Base-by-base conservation (phyloP, 2,113 vertebrate genomes). In the Buteo buteo region DNA sequence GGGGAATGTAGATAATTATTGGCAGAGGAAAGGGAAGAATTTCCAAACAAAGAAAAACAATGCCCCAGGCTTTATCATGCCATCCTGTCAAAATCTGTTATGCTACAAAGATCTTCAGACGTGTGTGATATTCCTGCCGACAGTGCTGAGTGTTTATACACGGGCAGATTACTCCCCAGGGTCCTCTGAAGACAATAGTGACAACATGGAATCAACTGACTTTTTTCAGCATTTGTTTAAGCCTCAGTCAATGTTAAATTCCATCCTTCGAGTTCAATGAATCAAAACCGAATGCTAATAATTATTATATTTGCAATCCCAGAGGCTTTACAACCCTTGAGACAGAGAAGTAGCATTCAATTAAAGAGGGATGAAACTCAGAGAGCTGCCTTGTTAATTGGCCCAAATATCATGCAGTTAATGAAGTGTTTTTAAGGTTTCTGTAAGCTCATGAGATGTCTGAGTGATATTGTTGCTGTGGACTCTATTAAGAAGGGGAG, bases 31-130 rank as follows among this genome's bases (percentile, higher is more conserved):
- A 95, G 14, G 34, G 36, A 90, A 89, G 49, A 89, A 73, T 93
- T 93, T 89, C 49, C 78, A 94, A 94, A 79, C 40, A 66, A 92
- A 90, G 61, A 16, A 79, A 91, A 96, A 86, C 36, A 90, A 66
- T 73, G 36, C 38, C 52, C 5, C 16, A 42, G 84, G 45, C 36
- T 82, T 95, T 93, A 57, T 73, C 47, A 54, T 64, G 44, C 32
- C 55, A 62, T 62, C 11, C 66, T 91, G 82, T 83, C 85, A 90
- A 88, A 94, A 71, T 93, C 84, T 85, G 85, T 90, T 94, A 79
- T 0, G 8, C 72, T 88, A 79, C 80, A 92, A 79, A 86, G 79
- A 72, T 52, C 66, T 74, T 79, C 57, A 82, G 72, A 86, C 21
- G 15, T 34, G 15, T 69, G 40, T 54, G 78, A 78, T 85, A 77